A percentile compares a stretch with the other conserved stretches of the same genome.
Conservation (phyloP, 2,113 vertebrate species). For the Larimichthys crocea region DNA sequence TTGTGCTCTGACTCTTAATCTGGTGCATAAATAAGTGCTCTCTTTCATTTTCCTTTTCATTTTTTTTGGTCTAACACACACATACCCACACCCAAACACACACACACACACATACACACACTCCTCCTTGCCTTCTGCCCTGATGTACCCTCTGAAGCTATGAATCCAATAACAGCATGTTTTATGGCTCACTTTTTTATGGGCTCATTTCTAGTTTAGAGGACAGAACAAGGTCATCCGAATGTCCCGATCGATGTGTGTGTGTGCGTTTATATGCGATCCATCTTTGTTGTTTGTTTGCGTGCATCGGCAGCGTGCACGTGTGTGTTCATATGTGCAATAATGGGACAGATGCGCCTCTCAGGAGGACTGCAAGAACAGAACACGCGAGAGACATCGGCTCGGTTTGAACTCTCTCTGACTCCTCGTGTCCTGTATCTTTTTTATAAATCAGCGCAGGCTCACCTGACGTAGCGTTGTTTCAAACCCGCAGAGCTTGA, state of each 20-base stretch:
- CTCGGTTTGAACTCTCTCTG: conserved; percentile 29
- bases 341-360: neutral
- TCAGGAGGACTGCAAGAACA: neutral
- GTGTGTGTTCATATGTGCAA: neutral
- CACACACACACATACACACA: conserved; percentile 1
- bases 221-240: conserved; percentile 41
- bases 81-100: neutral
- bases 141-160: conserved; percentile 26
- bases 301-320: neutral
- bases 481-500: neutral
- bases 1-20: conserved; percentile 46
- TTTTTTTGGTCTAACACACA: conserved; percentile 13
- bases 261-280: neutral
- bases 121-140: neutral
- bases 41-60: neutral
- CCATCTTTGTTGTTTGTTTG: neutral
- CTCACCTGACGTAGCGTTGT: neutral
- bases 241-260: conserved; percentile 24
- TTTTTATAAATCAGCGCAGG: neutral
- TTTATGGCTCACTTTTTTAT: conserved; percentile 48
- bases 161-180: conserved; percentile 50
- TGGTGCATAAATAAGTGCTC: conserved; percentile 27
- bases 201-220: conserved; percentile 44
- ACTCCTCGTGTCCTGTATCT: conserved; percentile 3
- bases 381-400: neutral